Base-by-base conservation (phyloP, 2,888 invertebrate genomes). In the Isotomurus palustris region DNA sequence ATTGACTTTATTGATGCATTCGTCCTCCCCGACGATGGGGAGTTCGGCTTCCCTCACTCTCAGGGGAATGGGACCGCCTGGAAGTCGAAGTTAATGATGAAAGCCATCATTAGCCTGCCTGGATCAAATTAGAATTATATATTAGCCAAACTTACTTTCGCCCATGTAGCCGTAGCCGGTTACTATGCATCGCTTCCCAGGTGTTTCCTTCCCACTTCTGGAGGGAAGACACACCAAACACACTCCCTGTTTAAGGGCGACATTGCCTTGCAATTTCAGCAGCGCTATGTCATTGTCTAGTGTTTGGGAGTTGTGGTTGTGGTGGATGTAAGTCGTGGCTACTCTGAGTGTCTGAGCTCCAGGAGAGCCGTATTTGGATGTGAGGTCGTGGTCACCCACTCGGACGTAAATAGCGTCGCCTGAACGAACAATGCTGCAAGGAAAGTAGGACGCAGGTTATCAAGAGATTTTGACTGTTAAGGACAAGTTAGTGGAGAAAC, bases 101-200 rank as follows among this genome's bases (percentile, higher is more conserved):
- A 8, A 14, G 29, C 8, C 14, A 22, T 51, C 4, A 40, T 40
- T 17, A n/a, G 10, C 40, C 8, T 40, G 40, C 6, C 24, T 21
- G 29, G 8, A 45, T 32, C n/a, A 50, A 19, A 50, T 28, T n/a
- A 53, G 32, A 22, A 38, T 10, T 27, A 21, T 8, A n/a, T n/a
- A n/a, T n/a, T n/a, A n/a, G n/a, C n/a, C n/a, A n/a, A 8, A 63
- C 71, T 73, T 74, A 91, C 91, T 86, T 81, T 93, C 93, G 49
- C 91, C 91, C 91, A 92, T 91, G 73, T 93, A 93, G 6, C 93
- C 93, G 73, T 93, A 93, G 2, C 93, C 93, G 8, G 93, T 93
- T 49, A 74, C 76, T 0, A 91, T 92, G 73, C 93, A 93, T 32
- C 91, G 80, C 75, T 91, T 91, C 53, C 92, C 92, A 5, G 92